Evolutionary conservation across 1,140 invertebrate species (phyloP).

Genomic region (Orchestia grillus): DNA sequence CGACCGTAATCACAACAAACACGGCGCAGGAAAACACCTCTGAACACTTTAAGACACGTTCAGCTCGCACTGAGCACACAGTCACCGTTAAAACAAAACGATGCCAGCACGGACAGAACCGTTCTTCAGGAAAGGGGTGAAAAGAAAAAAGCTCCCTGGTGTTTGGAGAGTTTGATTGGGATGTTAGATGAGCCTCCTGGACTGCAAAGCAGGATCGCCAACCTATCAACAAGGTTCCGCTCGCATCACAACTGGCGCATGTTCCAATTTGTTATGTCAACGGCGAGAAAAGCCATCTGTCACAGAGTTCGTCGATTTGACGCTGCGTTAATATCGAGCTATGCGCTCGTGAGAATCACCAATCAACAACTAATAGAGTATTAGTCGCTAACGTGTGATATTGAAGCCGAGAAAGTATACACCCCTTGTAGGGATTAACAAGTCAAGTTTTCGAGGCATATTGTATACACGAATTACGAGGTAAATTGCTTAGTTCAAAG

Average conservation of each 20-base stretch:
- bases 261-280: not conserved
- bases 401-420: not conserved
- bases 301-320: not conserved
- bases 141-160: not conserved
- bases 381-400: not conserved
- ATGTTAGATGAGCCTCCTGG: not conserved
- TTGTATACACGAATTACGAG: not conserved
- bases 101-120: not conserved
- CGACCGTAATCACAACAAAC: constrained; percentile 37
- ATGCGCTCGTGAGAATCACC: not conserved
- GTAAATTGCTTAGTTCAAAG: not conserved
- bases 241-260: not conserved
- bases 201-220: not conserved
- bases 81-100: constrained; percentile 7
- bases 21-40: not conserved
- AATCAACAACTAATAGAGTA: not conserved
- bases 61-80: not conserved
- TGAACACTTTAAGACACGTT: not conserved
- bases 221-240: not conserved
- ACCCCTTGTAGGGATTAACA: not conserved
- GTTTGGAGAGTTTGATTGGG: constrained; percentile 23
- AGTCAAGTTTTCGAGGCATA: not conserved
- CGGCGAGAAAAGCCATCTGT: not conserved
- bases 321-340: not conserved
- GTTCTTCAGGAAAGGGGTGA: not conserved